These are phyloP conservation scores for Coracopsis vasa DNA, from an alignment of 2,113 vertebrate species.

Conservation along the genomic window DNA sequence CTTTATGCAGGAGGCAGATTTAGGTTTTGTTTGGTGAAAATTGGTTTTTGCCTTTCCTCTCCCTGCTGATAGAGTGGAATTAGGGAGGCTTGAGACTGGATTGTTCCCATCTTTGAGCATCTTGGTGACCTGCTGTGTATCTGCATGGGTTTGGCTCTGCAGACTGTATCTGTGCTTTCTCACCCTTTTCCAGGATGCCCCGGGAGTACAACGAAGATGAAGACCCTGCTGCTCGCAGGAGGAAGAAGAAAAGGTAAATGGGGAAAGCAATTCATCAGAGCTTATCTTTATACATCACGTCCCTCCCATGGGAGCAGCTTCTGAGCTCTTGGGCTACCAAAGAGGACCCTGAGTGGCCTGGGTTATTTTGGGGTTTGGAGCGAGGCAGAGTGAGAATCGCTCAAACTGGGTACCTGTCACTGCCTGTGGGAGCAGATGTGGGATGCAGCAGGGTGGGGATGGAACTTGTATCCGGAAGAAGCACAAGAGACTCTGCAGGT, in stretches of 20 bases:
- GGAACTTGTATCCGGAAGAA: background rate
- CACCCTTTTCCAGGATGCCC: slow-evolving; percentile 86
- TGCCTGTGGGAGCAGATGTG: background rate
- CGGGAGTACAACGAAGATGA: slow-evolving; percentile 98
- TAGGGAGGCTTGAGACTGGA: background rate
- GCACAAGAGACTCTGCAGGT: background rate
- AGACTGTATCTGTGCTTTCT: background rate
- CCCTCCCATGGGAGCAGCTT: rapidly evolving
- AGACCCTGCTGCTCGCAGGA: slow-evolving; percentile 94
- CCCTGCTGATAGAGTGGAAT: background rate
- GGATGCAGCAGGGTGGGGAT: background rate
- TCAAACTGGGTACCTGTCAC: background rate
- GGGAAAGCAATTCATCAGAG: background rate
- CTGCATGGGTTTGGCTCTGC: background rate
- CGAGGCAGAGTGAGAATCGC: background rate
- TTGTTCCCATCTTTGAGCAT: background rate
- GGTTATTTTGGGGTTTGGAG: background rate
- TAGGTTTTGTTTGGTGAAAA: background rate
- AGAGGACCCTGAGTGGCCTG: background rate
- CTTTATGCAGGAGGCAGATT: background rate
- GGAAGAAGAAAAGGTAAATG: slow-evolving; percentile 94
- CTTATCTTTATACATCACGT: rapidly evolving
- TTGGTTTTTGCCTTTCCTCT: background rate
- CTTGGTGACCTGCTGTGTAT: rapidly evolving
- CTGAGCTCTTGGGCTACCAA: background rate